Evolutionary conservation across 2,888 invertebrate species (phyloP), one percentile per base, ranked within the genome.

Genomic region (Hanleya hanleyi): DNA sequence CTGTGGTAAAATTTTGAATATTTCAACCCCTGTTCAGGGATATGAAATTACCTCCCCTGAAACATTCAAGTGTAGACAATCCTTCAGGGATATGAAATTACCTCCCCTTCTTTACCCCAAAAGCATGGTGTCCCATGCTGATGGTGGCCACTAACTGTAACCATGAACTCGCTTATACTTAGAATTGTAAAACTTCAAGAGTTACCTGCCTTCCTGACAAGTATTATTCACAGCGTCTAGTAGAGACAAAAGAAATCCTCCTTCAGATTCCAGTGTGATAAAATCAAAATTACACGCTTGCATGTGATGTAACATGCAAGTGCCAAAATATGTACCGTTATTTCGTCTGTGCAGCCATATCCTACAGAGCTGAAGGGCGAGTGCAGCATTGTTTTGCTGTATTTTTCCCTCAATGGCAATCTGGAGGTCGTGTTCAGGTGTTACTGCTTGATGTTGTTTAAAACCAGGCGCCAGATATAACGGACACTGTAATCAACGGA

Each of bases 311-410:
- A 41, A 12, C 9, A 41, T 41, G 9, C 18, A 12, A 41, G 9
- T 41, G 41, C n/a, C n/a, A n/a, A n/a, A n/a, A n/a, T n/a, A n/a
- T n/a, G n/a, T 9, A 77, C 78, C 74, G 76, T 74, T 76, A 62
- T 71, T 49, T 32, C 75, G 78, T 36, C 69, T 79, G 22, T 77
- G 41, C 81, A 96, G 91, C 96, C 97, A 98, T 1, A 94, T 92
- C 76, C 94, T 93, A 2, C 95, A 93, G 57, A 99, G 88, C 83
- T 97, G 95, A 67, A 98, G 92, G n/a, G 98, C 97, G 61, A 99
- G 91, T 0, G 96, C 95, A 0, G 96, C 95, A 92, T 99, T 99
- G 12, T 93, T 91, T 74, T 92, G 91, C 82, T 96, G 95, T 12
- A 95, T 90, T 12, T 81, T 76, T 4, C 92, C 92, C 47, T 89